Base-by-base conservation (phyloP, 2,797 vertebrate species). In the Euthynnus affinis region DNA sequence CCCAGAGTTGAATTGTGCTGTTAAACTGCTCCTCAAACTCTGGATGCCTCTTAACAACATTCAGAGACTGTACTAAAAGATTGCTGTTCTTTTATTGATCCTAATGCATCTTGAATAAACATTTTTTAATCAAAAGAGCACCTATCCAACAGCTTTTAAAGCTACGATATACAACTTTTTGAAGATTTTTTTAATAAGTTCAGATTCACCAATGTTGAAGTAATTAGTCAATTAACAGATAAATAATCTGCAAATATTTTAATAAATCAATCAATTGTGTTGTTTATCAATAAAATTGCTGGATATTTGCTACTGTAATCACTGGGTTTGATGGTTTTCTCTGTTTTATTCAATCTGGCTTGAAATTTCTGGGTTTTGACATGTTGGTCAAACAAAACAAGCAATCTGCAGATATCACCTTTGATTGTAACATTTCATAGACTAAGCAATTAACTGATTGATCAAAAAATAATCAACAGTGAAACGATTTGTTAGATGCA, bases 1-100 rank as follows among this genome's bases (percentile, higher is more conserved):
- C 71, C 62, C 68, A 34, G 44, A 52, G 12, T 2, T 1, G 55
- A 72, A 74, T n/a, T n/a, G n/a, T n/a, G n/a, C 17, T 6, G 32
- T 29, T 8, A 10, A 4, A 40, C 3, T 5, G 7, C 6, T 8
- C 14, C 9, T 3, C 1, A 44, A 2, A 37, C 20, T 57, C 49
- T 5, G 3, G 3, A 23, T 49, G 17, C n/a, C 6, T 12, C 15
- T 18, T 25, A 23, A 57, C 23, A 32, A 49, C 29, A 37, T 58
- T 29, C 57, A 69, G 22, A 72, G 0, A 0, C 20, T 40, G 3
- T n/a, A 17, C 58, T 60, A 9, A 58, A 42, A 52, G 8, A 17
- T 25, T 15, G 3, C 18, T 25, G 22, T 25, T 42, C 37, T 22
- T 17, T 22, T 42, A 48, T 48, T 17, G 5, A 27, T 48, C 46